phyloP scores from a whole-genome alignment of 2,113 vertebrate species.

The Aviceda subcristata region DNA sequence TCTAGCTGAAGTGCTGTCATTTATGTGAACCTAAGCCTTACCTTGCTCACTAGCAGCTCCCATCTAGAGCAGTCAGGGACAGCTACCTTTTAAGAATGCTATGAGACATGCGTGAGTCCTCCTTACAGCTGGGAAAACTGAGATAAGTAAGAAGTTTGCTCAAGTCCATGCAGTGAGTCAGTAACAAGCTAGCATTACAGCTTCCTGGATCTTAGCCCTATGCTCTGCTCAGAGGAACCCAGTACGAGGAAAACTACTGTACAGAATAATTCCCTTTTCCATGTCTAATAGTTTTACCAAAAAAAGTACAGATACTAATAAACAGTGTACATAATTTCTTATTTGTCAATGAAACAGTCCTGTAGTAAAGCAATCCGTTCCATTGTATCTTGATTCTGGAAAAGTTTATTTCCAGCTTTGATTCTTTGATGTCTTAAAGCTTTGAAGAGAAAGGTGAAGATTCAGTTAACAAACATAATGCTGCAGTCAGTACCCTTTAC shows the following conservation, averaged over 20 bases:
- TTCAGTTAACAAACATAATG: neutral
- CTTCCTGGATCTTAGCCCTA: neutral
- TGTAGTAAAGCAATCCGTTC: neutral
- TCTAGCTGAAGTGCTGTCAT: neutral
- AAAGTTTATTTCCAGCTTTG: conserved; percentile 16
- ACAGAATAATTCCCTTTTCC: conserved; percentile 12
- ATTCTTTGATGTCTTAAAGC: conserved; percentile 39
- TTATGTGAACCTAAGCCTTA: neutral
- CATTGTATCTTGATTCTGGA: neutral
- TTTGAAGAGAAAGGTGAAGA: neutral
- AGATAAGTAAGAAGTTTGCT: neutral
- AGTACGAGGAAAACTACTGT: neutral
- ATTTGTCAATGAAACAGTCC: neutral
- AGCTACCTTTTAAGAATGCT: neutral
- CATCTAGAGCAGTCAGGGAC: neutral
- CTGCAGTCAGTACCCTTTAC: neutral
- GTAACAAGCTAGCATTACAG: neutral
- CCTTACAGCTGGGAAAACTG: neutral
- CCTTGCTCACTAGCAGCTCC: neutral
- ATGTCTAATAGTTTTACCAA: neutral
- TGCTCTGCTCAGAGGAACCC: neutral
- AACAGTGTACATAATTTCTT: neutral
- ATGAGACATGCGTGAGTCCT: neutral
- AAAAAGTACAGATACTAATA: neutral
- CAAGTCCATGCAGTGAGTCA: neutral